Evolutionary conservation across 2,113 vertebrate genomes (phyloP).

Genomic region (Dryoscopus gambensis): DNA sequence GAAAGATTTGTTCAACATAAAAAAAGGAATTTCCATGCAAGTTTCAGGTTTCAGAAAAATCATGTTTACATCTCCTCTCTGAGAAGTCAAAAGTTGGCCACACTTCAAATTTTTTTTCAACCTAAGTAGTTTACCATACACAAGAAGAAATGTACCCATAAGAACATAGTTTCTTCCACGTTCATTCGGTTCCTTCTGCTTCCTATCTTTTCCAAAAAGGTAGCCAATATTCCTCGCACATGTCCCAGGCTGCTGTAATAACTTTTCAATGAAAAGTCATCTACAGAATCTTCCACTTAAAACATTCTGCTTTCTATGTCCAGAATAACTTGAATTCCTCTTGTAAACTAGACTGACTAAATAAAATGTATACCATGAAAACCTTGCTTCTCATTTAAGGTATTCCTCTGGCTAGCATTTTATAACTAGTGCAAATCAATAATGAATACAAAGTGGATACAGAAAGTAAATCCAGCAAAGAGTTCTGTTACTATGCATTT

Average conservation of each 20-base stretch:
- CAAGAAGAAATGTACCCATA: neutral
- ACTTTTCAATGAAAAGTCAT: neutral
- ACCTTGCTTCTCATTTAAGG: neutral
- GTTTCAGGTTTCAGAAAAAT: neutral
- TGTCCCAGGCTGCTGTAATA: neutral
- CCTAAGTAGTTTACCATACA: neutral
- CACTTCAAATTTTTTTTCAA: neutral
- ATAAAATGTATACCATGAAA: neutral
- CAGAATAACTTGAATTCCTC: neutral
- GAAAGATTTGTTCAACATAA: neutral
- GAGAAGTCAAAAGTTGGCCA: neutral
- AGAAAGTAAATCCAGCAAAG: neutral
- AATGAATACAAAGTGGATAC: neutral
- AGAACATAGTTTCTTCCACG: neutral
- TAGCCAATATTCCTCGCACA: neutral
- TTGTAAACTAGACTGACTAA: neutral
- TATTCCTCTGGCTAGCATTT: neutral
- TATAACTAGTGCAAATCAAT: neutral
- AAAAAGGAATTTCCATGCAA: neutral
- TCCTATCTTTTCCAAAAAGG: neutral
- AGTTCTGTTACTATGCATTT: neutral
- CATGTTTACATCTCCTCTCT: neutral
- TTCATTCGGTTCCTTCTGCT: neutral
- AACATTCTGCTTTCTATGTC: neutral
- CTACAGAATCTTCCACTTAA: neutral